A percentile compares a stretch with the other conserved stretches of the same genome.
These are phyloP conservation scores for Leptopilina syphax DNA, from an alignment of 2,888 invertebrate genomes.

Conservation along the genomic window DNA sequence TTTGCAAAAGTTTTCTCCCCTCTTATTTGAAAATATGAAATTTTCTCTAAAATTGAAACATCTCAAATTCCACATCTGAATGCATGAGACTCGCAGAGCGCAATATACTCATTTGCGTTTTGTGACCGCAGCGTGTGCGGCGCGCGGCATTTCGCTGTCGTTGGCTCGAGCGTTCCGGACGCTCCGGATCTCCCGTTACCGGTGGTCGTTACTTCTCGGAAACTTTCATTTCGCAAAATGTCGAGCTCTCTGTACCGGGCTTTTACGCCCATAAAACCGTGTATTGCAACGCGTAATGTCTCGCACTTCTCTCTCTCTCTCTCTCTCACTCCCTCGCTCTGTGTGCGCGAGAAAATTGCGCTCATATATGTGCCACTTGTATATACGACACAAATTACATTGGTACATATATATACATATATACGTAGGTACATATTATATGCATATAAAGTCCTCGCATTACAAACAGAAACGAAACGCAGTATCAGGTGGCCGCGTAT, in stretches of 20 bases:
- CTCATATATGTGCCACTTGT: slow-evolving; percentile 35
- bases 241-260: slow-evolving; percentile 44
- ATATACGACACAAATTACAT: slow-evolving; percentile 4
- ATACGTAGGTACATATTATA: background rate
- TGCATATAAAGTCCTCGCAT: slow-evolving; percentile 54
- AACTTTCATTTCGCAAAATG: slow-evolving; percentile 65
- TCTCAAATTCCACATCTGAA: background rate
- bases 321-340: too few relatives aligned
- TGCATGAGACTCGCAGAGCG: background rate
- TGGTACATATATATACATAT: background rate
- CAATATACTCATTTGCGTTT: slow-evolving; percentile 25
- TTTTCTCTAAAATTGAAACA: background rate
- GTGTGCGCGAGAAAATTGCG: slow-evolving; percentile 10
- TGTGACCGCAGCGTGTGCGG: background rate
- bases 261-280: slow-evolving; percentile 39
- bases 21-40: background rate
- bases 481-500: slow-evolving; percentile 58
- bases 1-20: background rate
- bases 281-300: slow-evolving; percentile 27
- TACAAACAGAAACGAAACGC: slow-evolving; percentile 55
- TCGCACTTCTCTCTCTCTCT: background rate
- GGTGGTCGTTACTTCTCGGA: slow-evolving; percentile 59
- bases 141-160: slow-evolving; percentile 48
- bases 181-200: slow-evolving; percentile 63
- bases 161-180: slow-evolving; percentile 47